Evolutionary conservation across 1,140 invertebrate genomes (phyloP).

Genomic region (Drosophila repletoides): DNA sequence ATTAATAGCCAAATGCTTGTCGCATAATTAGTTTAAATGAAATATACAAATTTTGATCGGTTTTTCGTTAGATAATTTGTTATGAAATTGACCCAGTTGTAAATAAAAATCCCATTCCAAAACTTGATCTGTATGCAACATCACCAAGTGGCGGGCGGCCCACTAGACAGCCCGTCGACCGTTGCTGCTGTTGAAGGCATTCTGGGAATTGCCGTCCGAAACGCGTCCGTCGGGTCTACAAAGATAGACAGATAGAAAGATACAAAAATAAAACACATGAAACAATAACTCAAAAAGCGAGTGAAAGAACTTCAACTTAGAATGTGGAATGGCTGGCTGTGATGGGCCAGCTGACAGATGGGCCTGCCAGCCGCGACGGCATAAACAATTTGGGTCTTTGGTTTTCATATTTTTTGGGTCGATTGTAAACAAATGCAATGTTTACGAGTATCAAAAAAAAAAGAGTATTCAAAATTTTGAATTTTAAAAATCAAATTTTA

Average conservation of each 20-base stretch:
- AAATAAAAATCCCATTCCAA: neutral
- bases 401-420: constrained; percentile 61
- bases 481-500: constrained; percentile 9
- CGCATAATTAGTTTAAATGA: neutral
- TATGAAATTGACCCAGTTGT: constrained; percentile 46
- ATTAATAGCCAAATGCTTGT: too few species aligned
- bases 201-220: constrained; percentile 65
- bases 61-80: constrained; percentile 21
- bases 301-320: constrained; percentile 46
- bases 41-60: neutral
- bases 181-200: constrained; percentile 41
- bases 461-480: constrained; percentile 16
- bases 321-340: constrained; percentile 41
- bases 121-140: neutral
- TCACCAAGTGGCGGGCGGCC: constrained; percentile 48
- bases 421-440: constrained; percentile 66
- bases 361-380: constrained; percentile 37
- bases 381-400: constrained; percentile 55
- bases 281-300: constrained; percentile 58
- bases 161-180: constrained; percentile 62
- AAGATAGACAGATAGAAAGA: constrained; percentile 36
- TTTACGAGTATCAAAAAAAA: constrained; percentile 30
- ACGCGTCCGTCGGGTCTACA: constrained; percentile 44
- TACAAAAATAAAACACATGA: constrained; percentile 25
- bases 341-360: constrained; percentile 74